Conservation (phyloP, 1,140 invertebrate genomes). For the Drosophila rufa region DNA sequence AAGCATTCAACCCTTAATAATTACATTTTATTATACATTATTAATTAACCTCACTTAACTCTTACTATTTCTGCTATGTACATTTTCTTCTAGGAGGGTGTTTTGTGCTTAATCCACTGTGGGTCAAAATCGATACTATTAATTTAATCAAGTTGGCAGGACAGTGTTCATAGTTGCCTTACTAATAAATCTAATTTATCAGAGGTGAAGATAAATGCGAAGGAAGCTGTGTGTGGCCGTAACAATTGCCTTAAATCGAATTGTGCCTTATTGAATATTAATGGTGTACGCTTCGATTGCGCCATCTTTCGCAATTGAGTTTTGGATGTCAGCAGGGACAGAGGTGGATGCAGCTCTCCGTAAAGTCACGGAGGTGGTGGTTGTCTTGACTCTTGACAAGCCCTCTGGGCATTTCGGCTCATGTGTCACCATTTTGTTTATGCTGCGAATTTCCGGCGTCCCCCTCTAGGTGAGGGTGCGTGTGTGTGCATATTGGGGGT, state of each 20-base stretch:
- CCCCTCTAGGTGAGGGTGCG: conserved; percentile 14
- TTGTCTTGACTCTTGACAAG: conserved; percentile 43
- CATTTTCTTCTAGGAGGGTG: too few species aligned
- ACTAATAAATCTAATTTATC: conserved; percentile 40
- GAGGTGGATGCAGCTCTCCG: background rate
- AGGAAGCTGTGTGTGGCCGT: background rate
- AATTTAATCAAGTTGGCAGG: conserved; percentile 3
- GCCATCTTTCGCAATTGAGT: conserved; percentile 46
- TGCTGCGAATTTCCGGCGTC: conserved; percentile 59
- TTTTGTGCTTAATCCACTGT: background rate
- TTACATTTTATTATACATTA: too few species aligned
- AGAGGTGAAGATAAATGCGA: background rate
- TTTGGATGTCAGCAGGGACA: conserved; percentile 10
- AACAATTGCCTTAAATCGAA: conserved; percentile 37
- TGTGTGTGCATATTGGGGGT: conserved; percentile 10
- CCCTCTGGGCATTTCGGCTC: conserved; percentile 36
- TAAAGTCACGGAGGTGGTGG: conserved; percentile 4
- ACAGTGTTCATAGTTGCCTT: background rate
- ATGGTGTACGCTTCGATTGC: conserved; percentile 61
- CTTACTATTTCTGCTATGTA: too few species aligned
- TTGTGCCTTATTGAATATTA: conserved; percentile 76
- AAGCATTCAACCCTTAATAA: too few species aligned
- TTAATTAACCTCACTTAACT: too few species aligned
- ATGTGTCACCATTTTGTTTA: conserved; percentile 65
- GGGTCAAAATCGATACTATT: conserved; percentile 5